Percentiles rank a stretch among this genome's conserved stretches.
These are phyloP conservation scores for Coptotermes formosanus DNA, from an alignment of 1,140 invertebrate species.

Conservation along the genomic window DNA sequence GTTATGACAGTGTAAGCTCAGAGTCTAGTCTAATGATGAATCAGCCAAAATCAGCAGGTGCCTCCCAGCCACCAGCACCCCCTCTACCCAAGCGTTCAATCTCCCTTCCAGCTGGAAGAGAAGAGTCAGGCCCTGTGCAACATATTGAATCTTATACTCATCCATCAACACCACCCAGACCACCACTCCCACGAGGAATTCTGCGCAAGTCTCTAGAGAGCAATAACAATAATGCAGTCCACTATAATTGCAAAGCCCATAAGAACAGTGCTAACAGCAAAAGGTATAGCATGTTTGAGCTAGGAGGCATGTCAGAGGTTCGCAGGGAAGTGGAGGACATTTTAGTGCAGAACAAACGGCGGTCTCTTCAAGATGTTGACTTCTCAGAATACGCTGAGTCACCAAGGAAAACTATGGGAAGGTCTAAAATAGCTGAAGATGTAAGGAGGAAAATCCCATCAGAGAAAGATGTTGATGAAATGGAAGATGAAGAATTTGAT, in stretches of 20 bases:
- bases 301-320: constrained; percentile 46
- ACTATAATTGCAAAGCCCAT: constrained; percentile 47
- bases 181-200: constrained; percentile 69
- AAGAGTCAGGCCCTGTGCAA: constrained; percentile 31
- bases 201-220: constrained; percentile 58
- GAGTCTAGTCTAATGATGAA: constrained; percentile 35
- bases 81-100: constrained; percentile 62
- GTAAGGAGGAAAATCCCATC: constrained; percentile 1
- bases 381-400: neutral
- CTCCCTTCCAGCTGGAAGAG: constrained; percentile 58
- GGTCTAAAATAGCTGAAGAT: neutral
- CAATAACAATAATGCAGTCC: constrained; percentile 25
- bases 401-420: neutral
- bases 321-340: constrained; percentile 40
- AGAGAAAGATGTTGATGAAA: constrained; percentile 33
- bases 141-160: neutral
- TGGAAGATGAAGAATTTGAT: constrained; percentile 32
- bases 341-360: constrained; percentile 61
- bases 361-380: constrained; percentile 63
- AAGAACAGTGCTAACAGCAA: constrained; percentile 60
- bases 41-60: constrained; percentile 34
- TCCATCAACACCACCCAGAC: constrained; percentile 63
- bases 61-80: constrained; percentile 51
- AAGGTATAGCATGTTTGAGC: constrained; percentile 79
- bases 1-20: constrained; percentile 67